Evolutionary conservation across 92 coral and sea anemone genomes (phyloP).

Genomic region (Plumapathes pennacea): DNA sequence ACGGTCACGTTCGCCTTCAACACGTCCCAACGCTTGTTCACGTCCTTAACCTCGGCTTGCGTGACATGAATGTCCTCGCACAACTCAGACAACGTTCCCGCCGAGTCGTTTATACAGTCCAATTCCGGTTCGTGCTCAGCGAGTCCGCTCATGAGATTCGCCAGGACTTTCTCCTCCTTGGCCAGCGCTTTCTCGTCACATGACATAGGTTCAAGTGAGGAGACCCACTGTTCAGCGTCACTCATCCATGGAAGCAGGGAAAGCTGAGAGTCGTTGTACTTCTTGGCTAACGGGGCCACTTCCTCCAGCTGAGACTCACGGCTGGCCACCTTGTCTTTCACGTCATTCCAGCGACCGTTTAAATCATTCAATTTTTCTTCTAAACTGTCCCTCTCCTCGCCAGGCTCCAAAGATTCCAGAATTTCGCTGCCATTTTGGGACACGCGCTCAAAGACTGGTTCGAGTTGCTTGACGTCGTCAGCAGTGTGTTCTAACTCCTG

Average conservation of each 20-base stretch:
- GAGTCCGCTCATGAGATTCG: constrained; percentile 41
- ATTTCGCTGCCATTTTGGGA: constrained; percentile 66
- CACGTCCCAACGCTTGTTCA: constrained; percentile 84
- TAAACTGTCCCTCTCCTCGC: constrained; percentile 69
- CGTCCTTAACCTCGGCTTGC: constrained; percentile 88
- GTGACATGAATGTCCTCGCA: constrained; percentile 88
- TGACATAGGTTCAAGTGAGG: constrained; percentile 75
- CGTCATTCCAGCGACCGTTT: constrained; percentile 70
- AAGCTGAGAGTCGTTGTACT: constrained; percentile 55
- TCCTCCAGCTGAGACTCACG: constrained; percentile 71
- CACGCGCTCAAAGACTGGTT: constrained; percentile 82
- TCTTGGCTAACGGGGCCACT: constrained; percentile 77
- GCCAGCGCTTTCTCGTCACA: constrained; percentile 81
- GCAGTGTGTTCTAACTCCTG: constrained; percentile 66
- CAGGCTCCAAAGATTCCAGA: constrained; percentile 72
- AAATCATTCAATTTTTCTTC: constrained; percentile 73
- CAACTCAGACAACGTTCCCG: constrained; percentile 52
- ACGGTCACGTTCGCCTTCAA: constrained; percentile 62
- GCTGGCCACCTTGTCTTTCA: constrained; percentile 54
- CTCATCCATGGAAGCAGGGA: constrained; percentile 77
- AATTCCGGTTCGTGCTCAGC: constrained; percentile 65
- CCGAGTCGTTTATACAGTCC: constrained; percentile 57
- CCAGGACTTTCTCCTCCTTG: constrained; percentile 66
- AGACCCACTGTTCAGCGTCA: constrained; percentile 71
- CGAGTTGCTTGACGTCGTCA: constrained; percentile 81